Evolutionary conservation across 2,113 vertebrate species (phyloP), one percentile per base, ranked within the genome.

Genomic region (Gavialis gangeticus): DNA sequence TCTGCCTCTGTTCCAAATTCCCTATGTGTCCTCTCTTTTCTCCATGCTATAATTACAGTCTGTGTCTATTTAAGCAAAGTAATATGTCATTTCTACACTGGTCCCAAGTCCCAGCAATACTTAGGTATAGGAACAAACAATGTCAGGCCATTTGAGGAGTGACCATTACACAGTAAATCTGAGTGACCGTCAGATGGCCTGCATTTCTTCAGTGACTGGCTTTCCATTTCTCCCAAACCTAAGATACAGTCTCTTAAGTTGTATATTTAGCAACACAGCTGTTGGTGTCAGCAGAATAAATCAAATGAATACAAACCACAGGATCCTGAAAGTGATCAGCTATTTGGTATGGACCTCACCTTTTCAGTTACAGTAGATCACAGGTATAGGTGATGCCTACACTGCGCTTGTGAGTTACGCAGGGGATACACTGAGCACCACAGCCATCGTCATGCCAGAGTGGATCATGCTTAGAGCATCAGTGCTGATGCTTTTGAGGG

Each of bases 291-390:
- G 62, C 82, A 12, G 80, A 60, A 34, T 92, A 16, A 27, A 89
- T 69, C 10, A 60, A 77, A 82, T 94, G 75, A 78, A 88, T 69
- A 27, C 55, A 90, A 84, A 69, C 88, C 93, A 88, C 91, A 86
- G 78, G 75, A 91, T 96, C 69, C 58, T 79, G 58, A 80, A 86
- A 85, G 57, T 34, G 82, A 85, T 88, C 83, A 56, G 63, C 91
- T 78, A 37, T 78, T 80, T 73, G 69, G 82, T 81, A 62, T 7
- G 55, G 92, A 79, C 76, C 54, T 87, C 78, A 34, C 34, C 87
- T 85, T 94, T 90, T 84, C 83, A 46, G 46, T 46, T 13, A 12
- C 9, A 71, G 13, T 37, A 46, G 19, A 73, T 46, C 21, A 73
- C 69, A 24, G 69, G 37, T 46, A 34, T 34, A 34, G 34, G 34